phyloP scores from a whole-genome alignment of 2,113 vertebrate species.

The Epinephelus lanceolatus region DNA sequence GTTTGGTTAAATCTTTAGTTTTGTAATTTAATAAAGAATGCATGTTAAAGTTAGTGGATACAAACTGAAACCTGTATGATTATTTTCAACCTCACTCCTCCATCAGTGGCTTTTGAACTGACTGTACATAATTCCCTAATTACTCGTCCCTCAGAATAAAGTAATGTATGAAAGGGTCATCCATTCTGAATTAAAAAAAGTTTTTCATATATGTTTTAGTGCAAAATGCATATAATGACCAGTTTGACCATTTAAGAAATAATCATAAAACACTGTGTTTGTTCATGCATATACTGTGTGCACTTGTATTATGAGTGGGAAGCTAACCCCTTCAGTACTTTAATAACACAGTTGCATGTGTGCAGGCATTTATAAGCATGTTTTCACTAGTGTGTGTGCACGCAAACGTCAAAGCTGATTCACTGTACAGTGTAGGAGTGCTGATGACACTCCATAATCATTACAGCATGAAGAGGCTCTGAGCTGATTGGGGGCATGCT shows the following conservation, averaged over 20 bases:
- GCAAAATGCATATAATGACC: not conserved
- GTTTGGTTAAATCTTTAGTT: not conserved
- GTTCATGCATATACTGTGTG: not conserved
- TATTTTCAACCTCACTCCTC: not conserved
- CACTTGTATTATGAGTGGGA: constrained; percentile 2
- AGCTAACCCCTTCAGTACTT: constrained; percentile 8
- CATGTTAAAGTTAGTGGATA: not conserved
- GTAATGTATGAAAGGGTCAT: not conserved
- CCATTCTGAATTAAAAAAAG: not conserved
- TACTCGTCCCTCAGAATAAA: not conserved
- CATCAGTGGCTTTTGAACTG: not conserved
- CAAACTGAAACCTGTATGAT: not conserved
- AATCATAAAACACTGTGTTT: not conserved
- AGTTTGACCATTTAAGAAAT: not conserved
- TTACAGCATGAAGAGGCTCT: constrained; percentile 77
- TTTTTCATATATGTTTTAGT: not conserved
- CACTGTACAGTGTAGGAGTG: constrained; percentile 68
- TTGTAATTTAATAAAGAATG: not conserved
- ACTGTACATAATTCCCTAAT: not conserved
- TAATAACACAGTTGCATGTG: not conserved
- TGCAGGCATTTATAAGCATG: not conserved
- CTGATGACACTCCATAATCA: constrained; percentile 79
- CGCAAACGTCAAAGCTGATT: constrained; percentile 57
- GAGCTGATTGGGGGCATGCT: constrained; percentile 77
- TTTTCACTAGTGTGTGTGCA: constrained; percentile 7